Percentiles rank a stretch among this genome's conserved stretches.
Conservation (phyloP, 2,797 vertebrate genomes). For the Fundulus diaphanus region DNA sequence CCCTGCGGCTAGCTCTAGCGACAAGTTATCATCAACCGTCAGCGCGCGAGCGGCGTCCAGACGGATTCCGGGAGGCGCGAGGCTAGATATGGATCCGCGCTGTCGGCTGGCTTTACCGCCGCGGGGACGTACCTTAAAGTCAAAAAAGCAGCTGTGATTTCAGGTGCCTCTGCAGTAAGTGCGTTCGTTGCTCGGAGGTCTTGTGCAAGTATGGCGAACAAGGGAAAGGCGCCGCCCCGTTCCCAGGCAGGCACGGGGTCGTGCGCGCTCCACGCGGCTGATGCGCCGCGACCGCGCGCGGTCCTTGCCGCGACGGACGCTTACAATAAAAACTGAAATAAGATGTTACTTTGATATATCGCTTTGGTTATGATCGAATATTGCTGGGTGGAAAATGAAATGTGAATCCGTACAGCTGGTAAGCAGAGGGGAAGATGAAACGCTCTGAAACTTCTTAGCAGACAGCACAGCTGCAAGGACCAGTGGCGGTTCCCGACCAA, state of each 20-base stretch:
- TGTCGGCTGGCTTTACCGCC: background rate
- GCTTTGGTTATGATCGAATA: too few relatives aligned
- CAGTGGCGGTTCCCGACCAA: too few relatives aligned
- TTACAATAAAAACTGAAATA: too few relatives aligned
- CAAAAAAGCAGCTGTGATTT: slow-evolving; percentile 45
- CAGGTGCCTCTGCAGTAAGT: slow-evolving; percentile 55
- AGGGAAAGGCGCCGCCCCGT: slow-evolving; percentile 72
- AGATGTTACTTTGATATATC: too few relatives aligned
- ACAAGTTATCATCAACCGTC: slow-evolving; percentile 40
- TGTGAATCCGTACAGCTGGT: background rate
- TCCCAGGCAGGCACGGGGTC: slow-evolving; percentile 28
- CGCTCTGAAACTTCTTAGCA: background rate
- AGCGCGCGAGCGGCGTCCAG: background rate
- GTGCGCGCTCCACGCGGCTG: slow-evolving; percentile 20
- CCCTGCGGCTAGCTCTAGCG: slow-evolving; percentile 52
- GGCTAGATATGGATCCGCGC: fast-evolving
- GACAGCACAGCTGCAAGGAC: too few relatives aligned
- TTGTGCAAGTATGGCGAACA: slow-evolving; percentile 76
- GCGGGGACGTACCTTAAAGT: slow-evolving; percentile 52
- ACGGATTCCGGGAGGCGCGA: fast-evolving
- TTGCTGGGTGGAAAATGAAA: background rate
- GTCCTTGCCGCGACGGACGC: background rate
- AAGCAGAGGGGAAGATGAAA: background rate
- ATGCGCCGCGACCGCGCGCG: slow-evolving; percentile 9
- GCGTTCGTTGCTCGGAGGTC: slow-evolving; percentile 55